Evolutionary conservation across 2,797 vertebrate species (phyloP), one percentile per base, ranked within the genome.

Genomic region (Semotilus atromaculatus): DNA sequence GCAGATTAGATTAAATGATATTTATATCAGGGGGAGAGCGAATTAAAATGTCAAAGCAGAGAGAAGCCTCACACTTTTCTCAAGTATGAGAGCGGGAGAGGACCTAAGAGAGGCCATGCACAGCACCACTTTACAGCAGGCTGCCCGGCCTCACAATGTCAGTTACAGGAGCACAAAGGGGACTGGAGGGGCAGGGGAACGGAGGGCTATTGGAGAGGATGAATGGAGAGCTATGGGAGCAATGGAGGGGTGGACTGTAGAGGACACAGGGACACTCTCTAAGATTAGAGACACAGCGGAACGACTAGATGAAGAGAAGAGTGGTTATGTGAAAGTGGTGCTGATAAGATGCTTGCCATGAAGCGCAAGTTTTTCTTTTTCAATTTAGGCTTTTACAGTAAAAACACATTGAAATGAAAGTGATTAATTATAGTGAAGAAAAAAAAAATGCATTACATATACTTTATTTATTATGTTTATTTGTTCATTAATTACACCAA

Each of bases 1-100:
- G 81, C 81, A 92, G 92, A 96, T 95, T 95, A 94, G 92, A 94
- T 93, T 92, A 92, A 91, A 93, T 93, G 88, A 94, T 93, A 95
- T 95, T 96, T 96, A 95, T 92, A 95, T 95, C 93, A 93, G 89
- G 88, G 90, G 92, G 91, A 92, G 90, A 84, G 81, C 89, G 91
- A 96, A 96, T 91, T 93, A 93, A 94, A 94, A 93, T 90, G 90
- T 94, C 93, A 93, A 93, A 92, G 89, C 64, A 3, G 75, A 77
- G 66, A 84, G 82, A 84, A 84, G 76, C 83, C 68, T 72, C 68
- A 51, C 51, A 43, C 83, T 80, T 85, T 85, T 85, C 76, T 79
- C 40, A 85, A 73, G 83, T 71, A 38, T 60, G 70, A 64, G 34
- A 81, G 67, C 67, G 81, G 76, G 53, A 71, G 85, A 85, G 70